phyloP scores from a whole-genome alignment of 2,797 vertebrate species.

The Malacoraja senta region DNA sequence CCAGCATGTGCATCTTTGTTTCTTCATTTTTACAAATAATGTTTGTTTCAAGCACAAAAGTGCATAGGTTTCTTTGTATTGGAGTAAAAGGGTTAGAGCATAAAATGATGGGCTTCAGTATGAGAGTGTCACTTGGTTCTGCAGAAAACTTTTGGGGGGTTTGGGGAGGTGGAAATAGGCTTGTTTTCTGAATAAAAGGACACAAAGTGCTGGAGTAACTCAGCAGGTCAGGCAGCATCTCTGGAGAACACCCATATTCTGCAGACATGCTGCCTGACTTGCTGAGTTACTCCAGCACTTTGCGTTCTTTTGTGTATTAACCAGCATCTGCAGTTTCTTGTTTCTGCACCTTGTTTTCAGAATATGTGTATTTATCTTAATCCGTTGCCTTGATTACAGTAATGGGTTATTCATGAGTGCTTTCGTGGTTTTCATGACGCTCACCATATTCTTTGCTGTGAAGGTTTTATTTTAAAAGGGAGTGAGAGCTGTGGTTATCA shows the following conservation, averaged over 20 bases:
- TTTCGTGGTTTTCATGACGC: background rate
- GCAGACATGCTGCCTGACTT: too few species aligned
- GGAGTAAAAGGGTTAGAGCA: background rate
- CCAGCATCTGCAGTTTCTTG: background rate
- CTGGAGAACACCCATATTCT: too few species aligned
- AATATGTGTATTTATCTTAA: background rate
- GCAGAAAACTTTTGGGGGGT: too few species aligned
- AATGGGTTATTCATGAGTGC: background rate
- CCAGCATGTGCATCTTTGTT: too few species aligned
- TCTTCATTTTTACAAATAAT: background rate
- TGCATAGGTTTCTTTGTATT: background rate
- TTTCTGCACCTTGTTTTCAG: background rate
- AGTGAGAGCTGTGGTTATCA: background rate
- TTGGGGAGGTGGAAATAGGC: too few species aligned
- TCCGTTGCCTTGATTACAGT: background rate
- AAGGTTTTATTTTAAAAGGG: background rate
- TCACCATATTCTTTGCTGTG: background rate
- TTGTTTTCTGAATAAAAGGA: background rate
- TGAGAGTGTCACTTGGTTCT: background rate
- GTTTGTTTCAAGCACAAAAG: constrained; percentile 8
- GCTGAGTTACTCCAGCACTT: too few species aligned
- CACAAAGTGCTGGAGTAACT: too few species aligned
- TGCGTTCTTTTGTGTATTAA: too few species aligned
- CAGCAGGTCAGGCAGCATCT: too few species aligned
- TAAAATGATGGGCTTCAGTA: background rate